Percentiles rank a stretch among this genome's conserved stretches.
These are phyloP conservation scores for Melanchra persicariae DNA, from an alignment of 2,888 invertebrate genomes.

Conservation along the genomic window DNA sequence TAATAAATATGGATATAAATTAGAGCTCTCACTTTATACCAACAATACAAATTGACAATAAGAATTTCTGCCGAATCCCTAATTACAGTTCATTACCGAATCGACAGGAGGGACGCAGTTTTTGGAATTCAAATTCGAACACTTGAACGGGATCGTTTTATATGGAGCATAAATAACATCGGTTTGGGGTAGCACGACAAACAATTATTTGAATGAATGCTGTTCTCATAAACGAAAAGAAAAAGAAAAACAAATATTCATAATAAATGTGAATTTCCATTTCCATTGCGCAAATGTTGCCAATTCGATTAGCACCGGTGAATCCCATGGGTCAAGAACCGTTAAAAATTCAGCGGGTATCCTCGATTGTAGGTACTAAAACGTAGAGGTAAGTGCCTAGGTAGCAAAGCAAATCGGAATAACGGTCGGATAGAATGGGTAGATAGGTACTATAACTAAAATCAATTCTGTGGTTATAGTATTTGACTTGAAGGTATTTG, in stretches of 20 bases:
- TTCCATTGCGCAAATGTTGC: slow-evolving; percentile 35
- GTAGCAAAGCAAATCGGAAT: slow-evolving; percentile 41
- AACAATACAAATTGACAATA: slow-evolving; percentile 74
- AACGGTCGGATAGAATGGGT: slow-evolving; percentile 10
- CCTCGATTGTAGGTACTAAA: slow-evolving; percentile 40
- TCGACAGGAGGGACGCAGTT: slow-evolving; percentile 53
- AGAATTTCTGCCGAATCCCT: slow-evolving; percentile 67
- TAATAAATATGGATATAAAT: slow-evolving; percentile 81
- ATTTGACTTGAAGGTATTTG: slow-evolving; percentile 71
- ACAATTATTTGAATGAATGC: slow-evolving; percentile 9
- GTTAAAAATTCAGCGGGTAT: slow-evolving; percentile 52
- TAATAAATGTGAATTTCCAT: slow-evolving; percentile 31
- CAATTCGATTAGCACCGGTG: slow-evolving; percentile 45
- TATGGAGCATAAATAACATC: slow-evolving; percentile 24
- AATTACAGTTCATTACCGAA: slow-evolving; percentile 68
- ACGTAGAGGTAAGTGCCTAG: slow-evolving; percentile 39
- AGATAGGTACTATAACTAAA: slow-evolving; percentile 37
- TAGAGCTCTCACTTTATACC: slow-evolving; percentile 69
- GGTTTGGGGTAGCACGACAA: not conserved
- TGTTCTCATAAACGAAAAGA: not conserved
- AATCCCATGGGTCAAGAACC: slow-evolving; percentile 33
- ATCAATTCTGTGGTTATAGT: slow-evolving; percentile 55
- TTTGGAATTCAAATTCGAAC: slow-evolving; percentile 46
- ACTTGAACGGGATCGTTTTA: slow-evolving; percentile 38
- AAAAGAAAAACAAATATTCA: slow-evolving; percentile 7